Percentiles rank a stretch among this genome's conserved stretches.
phyloP scores from a whole-genome alignment of 2,888 invertebrate species.

The Argyra leucocephala region DNA sequence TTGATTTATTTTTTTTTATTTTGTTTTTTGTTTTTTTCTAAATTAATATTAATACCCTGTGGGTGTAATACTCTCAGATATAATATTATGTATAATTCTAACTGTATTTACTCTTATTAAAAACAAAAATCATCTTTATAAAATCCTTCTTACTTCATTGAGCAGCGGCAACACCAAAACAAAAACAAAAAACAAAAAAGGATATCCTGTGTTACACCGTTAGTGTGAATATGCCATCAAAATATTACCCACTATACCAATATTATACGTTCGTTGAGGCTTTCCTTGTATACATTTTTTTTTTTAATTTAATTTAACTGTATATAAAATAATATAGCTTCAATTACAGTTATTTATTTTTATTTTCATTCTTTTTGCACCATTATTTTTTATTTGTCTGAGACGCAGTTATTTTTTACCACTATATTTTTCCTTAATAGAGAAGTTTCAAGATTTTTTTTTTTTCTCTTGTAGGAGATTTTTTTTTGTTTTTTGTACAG shows the following conservation, averaged over 20 bases:
- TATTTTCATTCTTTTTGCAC: too few relatives aligned
- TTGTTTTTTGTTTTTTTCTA: neutral
- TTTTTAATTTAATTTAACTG: neutral
- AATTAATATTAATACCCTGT: neutral
- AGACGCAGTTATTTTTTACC: neutral
- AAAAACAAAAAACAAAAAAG: neutral
- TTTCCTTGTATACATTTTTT: too few relatives aligned
- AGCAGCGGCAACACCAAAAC: too few relatives aligned
- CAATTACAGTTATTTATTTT: neutral
- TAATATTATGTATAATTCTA: neutral
- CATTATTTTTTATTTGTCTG: slow-evolving; percentile 1
- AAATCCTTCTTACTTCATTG: neutral
- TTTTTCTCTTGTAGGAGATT: too few relatives aligned
- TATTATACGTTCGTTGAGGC: too few relatives aligned
- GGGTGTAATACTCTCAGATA: slow-evolving; percentile 1
- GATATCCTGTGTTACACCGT: slow-evolving; percentile 1
- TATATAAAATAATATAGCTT: neutral
- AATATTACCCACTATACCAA: too few relatives aligned
- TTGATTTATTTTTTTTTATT: too few relatives aligned
- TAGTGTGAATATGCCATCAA: neutral
- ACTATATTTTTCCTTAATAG: neutral
- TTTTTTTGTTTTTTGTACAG: too few relatives aligned
- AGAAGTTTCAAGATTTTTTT: too few relatives aligned
- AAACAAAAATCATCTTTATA: neutral
- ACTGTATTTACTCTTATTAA: neutral